Percentiles rank a stretch among this genome's conserved stretches.
phyloP scores from a whole-genome alignment of 2,797 vertebrate genomes.

The Manis crassicaudata region DNA sequence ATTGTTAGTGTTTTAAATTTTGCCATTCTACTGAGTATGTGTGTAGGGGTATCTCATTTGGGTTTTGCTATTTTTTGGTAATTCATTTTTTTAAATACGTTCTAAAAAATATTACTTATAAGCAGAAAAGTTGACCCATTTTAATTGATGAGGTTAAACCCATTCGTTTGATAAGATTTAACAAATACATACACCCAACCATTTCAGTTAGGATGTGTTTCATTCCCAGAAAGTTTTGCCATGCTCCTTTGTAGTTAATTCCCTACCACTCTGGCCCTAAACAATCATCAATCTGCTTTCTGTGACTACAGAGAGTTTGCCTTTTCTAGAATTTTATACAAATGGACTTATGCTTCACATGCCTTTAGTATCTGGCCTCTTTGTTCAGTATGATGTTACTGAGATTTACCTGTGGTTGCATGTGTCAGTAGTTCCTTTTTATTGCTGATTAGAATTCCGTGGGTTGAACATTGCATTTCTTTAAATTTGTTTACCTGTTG shows the following conservation, averaged over 20 bases:
- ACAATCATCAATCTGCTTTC: not conserved
- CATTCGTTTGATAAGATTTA: not conserved
- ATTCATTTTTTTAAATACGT: not conserved
- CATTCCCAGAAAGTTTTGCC: not conserved
- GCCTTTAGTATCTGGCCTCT: not conserved
- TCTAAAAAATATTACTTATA: not conserved
- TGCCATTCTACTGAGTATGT: not conserved
- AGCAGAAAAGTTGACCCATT: not conserved
- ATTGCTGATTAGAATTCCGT: not conserved
- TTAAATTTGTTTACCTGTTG: not conserved
- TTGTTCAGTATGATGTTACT: not conserved
- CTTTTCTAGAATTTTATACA: conserved; percentile 40
- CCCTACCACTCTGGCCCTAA: not conserved
- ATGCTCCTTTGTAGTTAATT: not conserved
- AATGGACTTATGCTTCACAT: not conserved
- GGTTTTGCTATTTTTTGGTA: not conserved
- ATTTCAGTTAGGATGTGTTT: not conserved
- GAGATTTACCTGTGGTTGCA: not conserved
- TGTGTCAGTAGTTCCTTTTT: not conserved
- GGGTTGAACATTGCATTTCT: not conserved
- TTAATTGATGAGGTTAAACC: not conserved
- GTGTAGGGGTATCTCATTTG: not conserved
- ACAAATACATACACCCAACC: not conserved
- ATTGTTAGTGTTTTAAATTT: not conserved
- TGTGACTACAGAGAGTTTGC: not conserved